Evolutionary conservation across 2,797 vertebrate species (phyloP).

Genomic region (Pagetopsis macropterus): DNA sequence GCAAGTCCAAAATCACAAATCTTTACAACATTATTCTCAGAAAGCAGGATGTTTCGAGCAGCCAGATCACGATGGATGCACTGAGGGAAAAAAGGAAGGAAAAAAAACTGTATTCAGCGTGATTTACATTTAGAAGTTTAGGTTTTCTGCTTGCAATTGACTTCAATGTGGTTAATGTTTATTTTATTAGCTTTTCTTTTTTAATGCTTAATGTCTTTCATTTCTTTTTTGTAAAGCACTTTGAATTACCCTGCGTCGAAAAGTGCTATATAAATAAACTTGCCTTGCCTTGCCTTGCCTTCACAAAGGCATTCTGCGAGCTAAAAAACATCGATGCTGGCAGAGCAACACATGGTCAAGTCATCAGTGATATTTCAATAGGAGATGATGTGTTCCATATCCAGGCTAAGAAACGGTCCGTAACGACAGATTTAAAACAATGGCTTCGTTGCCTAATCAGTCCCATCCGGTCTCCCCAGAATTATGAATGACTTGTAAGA

Average conservation of each 20-base stretch:
- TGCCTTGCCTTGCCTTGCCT: no score
- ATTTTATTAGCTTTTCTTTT: no score
- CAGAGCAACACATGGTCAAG: conserved; percentile 65
- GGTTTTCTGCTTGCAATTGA: conserved; percentile 21
- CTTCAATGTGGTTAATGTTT: no score
- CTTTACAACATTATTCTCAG: conserved; percentile 95
- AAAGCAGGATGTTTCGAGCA: conserved; percentile 93
- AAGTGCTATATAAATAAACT: no score
- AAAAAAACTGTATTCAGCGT: background rate
- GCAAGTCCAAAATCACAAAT: conserved; percentile 96
- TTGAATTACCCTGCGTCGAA: no score
- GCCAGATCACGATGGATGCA: conserved; percentile 95
- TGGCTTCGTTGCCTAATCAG: conserved; percentile 67
- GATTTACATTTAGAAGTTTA: background rate
- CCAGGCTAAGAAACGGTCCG: conserved; percentile 41
- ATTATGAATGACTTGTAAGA: conserved; percentile 64
- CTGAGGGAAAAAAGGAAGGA: conserved; percentile 64
- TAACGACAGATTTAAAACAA: conserved; percentile 62
- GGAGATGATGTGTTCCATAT: conserved; percentile 58
- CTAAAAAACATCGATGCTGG: conserved; percentile 44
- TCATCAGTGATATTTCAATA: conserved; percentile 59
- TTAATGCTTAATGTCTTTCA: no score
- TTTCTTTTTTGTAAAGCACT: no score
- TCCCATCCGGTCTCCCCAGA: conserved; percentile 61
- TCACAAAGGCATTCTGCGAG: conserved; percentile 12